phyloP scores from a whole-genome alignment of 2,797 vertebrate genomes.

The Gambelia wislizenii region DNA sequence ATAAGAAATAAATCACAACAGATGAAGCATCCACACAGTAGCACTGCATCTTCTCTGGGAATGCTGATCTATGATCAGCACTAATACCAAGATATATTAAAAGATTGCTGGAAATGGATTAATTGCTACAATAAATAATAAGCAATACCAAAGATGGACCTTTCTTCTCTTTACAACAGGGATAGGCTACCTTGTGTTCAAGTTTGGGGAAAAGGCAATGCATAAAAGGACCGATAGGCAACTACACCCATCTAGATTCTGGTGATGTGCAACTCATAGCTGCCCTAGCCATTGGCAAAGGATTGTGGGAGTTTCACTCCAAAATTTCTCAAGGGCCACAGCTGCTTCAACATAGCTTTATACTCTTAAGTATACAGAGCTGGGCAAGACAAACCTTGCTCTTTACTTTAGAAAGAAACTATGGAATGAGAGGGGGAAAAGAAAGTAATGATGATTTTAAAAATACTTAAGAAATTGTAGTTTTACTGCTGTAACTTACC shows the following conservation, averaged over 20 bases:
- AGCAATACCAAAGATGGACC: neutral
- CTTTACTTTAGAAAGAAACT: neutral
- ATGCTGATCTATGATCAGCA: neutral
- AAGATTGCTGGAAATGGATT: neutral
- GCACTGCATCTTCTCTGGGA: neutral
- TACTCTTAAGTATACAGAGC: neutral
- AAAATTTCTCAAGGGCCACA: neutral
- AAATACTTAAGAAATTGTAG: neutral
- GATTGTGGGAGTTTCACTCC: neutral
- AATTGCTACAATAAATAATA: neutral
- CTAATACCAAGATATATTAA: neutral
- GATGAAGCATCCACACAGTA: neutral
- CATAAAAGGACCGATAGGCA: neutral
- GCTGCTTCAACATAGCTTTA: neutral
- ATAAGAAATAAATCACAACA: neutral
- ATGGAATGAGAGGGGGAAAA: neutral
- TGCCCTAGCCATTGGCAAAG: neutral
- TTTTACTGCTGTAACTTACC: slow-evolving; percentile 80
- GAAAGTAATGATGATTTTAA: neutral
- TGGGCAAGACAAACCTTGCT: neutral
- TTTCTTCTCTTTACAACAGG: no score
- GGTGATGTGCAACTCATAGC: neutral
- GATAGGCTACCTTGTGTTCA: no score
- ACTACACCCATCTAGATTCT: neutral
- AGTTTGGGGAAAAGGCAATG: no score